Evolutionary conservation across 2,888 invertebrate species (phyloP).

Genomic region (Lithophane leautieri): DNA sequence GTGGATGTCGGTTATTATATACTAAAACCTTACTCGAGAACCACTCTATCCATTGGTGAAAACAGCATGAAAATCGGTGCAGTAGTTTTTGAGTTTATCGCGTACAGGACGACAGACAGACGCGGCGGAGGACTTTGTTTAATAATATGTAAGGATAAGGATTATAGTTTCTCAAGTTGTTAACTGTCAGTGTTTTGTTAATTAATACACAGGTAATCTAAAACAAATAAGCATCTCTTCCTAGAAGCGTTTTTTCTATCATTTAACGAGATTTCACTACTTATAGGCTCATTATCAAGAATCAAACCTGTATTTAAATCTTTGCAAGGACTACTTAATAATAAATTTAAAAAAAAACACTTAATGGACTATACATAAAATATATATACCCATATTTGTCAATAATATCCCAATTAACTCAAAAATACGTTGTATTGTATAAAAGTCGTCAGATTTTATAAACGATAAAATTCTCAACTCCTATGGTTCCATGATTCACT

Average conservation of each 20-base stretch:
- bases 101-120: too few species aligned
- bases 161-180: neutral
- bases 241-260: neutral
- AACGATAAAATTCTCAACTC: slow-evolving; percentile 49
- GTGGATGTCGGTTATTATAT: too few species aligned
- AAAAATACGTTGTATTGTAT: slow-evolving; percentile 23
- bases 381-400: slow-evolving; percentile 41
- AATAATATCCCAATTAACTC: slow-evolving; percentile 37
- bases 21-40: too few species aligned
- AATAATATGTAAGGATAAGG: too few species aligned
- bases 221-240: slow-evolving; percentile 2
- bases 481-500: slow-evolving; percentile 58
- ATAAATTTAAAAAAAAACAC: neutral
- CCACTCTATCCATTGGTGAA: too few species aligned
- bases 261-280: slow-evolving; percentile 1
- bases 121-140: too few species aligned
- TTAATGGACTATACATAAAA: neutral
- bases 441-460: slow-evolving; percentile 26
- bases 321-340: neutral
- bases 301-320: neutral
- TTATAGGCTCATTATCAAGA: neutral
- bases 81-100: too few species aligned
- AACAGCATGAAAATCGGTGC: too few species aligned
- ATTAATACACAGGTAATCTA: neutral
- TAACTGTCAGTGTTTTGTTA: neutral